These are phyloP conservation scores for Erebia ligea DNA, from an alignment of 2,888 invertebrate species.

Conservation along the genomic window DNA sequence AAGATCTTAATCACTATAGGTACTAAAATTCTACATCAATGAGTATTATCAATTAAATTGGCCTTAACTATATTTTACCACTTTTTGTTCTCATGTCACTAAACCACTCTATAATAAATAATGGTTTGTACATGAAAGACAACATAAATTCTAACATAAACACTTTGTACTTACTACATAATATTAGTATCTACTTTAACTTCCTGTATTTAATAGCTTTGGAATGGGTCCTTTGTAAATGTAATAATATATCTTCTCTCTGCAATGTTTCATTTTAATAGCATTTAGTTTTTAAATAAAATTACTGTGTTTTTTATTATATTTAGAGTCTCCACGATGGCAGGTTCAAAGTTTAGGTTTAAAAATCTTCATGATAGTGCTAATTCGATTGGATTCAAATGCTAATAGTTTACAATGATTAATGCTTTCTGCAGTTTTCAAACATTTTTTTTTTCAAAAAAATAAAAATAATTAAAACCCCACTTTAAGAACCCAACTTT, in stretches of 20 bases:
- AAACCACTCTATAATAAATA: neutral
- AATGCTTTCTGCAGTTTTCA: no score
- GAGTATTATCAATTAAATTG: constrained; percentile 6
- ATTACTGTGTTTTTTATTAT: no score
- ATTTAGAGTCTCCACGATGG: no score
- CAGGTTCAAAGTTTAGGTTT: no score
- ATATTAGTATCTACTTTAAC: neutral
- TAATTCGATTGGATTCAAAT: no score
- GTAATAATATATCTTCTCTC: neutral
- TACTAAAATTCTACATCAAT: no score
- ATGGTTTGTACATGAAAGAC: neutral
- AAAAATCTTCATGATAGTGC: no score
- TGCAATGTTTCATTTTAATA: neutral
- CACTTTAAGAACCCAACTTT: no score
- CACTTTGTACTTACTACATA: neutral
- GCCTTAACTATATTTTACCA: neutral
- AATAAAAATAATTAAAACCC: no score
- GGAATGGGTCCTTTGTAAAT: neutral
- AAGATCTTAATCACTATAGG: constrained; percentile 12
- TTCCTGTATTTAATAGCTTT: constrained; percentile 3
- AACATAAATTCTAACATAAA: neutral
- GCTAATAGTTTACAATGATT: no score
- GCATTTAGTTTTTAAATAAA: neutral
- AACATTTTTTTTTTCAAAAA: no score
- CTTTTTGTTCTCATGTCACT: constrained; percentile 10